Evolutionary conservation across 2,113 vertebrate species (phyloP).

Genomic region (Pithys albifrons): DNA sequence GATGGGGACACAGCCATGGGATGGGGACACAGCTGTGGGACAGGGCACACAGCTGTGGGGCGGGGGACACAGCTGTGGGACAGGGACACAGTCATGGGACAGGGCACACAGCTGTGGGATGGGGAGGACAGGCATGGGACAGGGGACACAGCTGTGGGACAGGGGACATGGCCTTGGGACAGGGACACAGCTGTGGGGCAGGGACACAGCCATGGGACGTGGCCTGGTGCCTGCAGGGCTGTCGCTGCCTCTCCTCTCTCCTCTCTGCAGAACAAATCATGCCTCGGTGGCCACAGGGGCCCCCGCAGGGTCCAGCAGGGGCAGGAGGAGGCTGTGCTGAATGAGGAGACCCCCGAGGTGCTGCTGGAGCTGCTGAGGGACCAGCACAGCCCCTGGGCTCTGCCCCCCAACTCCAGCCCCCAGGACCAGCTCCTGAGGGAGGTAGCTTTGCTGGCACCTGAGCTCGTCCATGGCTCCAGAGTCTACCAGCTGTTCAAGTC

Average conservation of each 20-base stretch:
- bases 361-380: conserved; percentile 78
- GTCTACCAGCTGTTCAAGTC: conserved; percentile 72
- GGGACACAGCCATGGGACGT: accelerated
- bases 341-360: conserved; percentile 55
- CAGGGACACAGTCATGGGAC: too few species aligned
- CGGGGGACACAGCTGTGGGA: too few species aligned
- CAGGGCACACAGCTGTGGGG: too few species aligned
- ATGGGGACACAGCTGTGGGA: too few species aligned
- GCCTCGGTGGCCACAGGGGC: background rate
- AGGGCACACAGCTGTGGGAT: too few species aligned
- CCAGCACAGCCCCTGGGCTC: conserved; percentile 79
- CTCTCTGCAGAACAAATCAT: conserved; percentile 69
- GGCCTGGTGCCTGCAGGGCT: background rate
- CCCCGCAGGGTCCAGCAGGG: background rate
- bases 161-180: background rate
- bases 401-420: conserved; percentile 49
- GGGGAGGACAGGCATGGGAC: too few species aligned
- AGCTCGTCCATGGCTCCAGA: background rate
- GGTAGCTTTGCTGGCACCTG: conserved; percentile 65
- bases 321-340: background rate
- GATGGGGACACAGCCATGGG: too few species aligned
- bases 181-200: too few species aligned
- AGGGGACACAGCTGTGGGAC: too few species aligned
- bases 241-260: background rate
- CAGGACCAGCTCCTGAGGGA: conserved; percentile 74